Percentiles rank a stretch among this genome's conserved stretches.
These are phyloP conservation scores for Eristalis tenax DNA, from an alignment of 2,888 invertebrate genomes.

Conservation along the genomic window DNA sequence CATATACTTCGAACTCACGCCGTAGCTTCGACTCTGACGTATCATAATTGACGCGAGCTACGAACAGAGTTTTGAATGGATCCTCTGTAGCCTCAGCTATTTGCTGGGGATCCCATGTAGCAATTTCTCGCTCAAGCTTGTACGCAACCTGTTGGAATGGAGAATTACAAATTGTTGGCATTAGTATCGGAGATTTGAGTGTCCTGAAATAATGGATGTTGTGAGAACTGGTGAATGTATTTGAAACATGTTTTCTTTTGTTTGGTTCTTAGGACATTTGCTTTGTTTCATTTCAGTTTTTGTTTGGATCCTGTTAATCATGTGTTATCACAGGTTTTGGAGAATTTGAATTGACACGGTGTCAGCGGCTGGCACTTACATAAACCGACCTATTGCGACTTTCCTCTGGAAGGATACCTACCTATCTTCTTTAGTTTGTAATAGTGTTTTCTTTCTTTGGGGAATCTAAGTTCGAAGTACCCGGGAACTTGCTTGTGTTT, in stretches of 20 bases:
- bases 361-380: not conserved
- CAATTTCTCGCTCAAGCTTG: constrained; percentile 98
- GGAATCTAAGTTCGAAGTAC: constrained; percentile 1
- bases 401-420: constrained; percentile 39
- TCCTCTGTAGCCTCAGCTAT: constrained; percentile 91
- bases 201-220: constrained; percentile 54
- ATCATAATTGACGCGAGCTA: constrained; percentile 98
- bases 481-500: not conserved
- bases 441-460: not conserved
- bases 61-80: constrained; percentile 98
- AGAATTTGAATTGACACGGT: not conserved
- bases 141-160: constrained; percentile 87
- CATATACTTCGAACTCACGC: constrained; percentile 99
- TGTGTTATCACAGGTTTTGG: not conserved
- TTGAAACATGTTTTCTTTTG: constrained; percentile 26
- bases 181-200: constrained; percentile 49
- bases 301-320: not conserved
- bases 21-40: constrained; percentile 98
- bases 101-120: constrained; percentile 95
- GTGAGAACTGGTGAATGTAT: constrained; percentile 56
- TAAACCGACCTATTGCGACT: not conserved
- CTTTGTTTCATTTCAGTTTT: not conserved
- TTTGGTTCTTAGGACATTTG: constrained; percentile 30
- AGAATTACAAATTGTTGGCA: constrained; percentile 55
- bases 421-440: constrained; percentile 20